Base-by-base conservation (phyloP, 2,113 vertebrate genomes). In the Phasianus colchicus region DNA sequence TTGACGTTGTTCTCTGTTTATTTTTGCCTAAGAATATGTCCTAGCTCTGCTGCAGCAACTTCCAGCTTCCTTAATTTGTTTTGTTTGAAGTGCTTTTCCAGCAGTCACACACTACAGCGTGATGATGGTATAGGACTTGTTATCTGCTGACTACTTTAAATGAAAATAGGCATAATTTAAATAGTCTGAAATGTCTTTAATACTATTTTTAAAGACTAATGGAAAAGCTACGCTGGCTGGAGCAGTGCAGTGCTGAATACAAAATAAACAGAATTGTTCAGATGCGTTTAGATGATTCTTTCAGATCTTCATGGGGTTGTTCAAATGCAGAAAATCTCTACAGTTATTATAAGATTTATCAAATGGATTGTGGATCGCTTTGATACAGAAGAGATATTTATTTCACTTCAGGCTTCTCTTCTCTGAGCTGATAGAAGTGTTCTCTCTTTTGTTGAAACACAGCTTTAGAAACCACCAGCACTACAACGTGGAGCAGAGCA, bases 131-230 rank as follows among this genome's bases (percentile, higher is more conserved):
- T 48, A 78, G 74, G 78, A 63, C 58, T 90, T 42, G 70, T 83
- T 93, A 64, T 89, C 95, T 92, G 88, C 86, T 61, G 86, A 19
- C 83, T 65, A 83, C 91, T 92, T 93, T 94, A 93, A 91, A 93
- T 75, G 86, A 93, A 90, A 95, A 92, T 80, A 95, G 80, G 52
- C 67, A 25, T 86, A 76, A 95, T 92, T 96, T 96, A 92, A 94
- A 77, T 86, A 89, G 84, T 58, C 50, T 4, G 60, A 81, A 86
- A 81, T 9, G 42, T 50, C 60, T 87, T 90, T 96, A 91, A 86
- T 84, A 79, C 64, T 92, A 17, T 79, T 96, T 94, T 95, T 94
- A 94, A 93, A 89, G 86, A 57, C 88, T 95, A 79, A 91, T 91
- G 73, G 69, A n/a, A 69, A 45, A 2, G 43, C 67, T 77, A 12